Conservation (phyloP, 2,888 invertebrate genomes). For the Oscheius sp. region DNA sequence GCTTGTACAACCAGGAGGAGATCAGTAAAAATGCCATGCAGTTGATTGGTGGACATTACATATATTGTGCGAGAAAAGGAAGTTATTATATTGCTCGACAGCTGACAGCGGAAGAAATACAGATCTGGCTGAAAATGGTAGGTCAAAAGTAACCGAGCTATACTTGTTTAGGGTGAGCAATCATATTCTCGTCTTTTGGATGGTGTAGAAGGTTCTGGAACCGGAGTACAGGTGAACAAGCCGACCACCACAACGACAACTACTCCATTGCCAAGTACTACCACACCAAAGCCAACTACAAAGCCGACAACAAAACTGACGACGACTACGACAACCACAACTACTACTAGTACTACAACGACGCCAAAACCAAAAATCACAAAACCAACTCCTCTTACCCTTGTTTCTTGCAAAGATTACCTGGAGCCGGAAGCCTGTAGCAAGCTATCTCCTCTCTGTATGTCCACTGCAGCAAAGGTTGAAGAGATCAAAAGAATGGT, state of each 20-base stretch:
- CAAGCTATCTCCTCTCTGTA: constrained; percentile 2
- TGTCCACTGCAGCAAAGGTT: constrained; percentile 14
- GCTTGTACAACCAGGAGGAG: constrained; percentile 34
- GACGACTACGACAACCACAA: constrained; percentile 21
- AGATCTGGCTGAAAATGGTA: constrained; percentile 33
- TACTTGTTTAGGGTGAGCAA: constrained; percentile 12
- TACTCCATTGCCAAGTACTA: neutral
- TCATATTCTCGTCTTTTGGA: constrained; percentile 26
- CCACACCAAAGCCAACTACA: constrained; percentile 4
- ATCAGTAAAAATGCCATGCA: constrained; percentile 44
- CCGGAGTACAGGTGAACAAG: constrained; percentile 23
- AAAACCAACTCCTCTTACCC: neutral
- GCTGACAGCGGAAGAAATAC: constrained; percentile 37
- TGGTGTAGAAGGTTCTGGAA: constrained; percentile 40
- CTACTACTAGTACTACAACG: constrained; percentile 18
- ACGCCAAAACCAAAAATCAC: constrained; percentile 15
- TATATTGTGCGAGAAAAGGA: constrained; percentile 39
- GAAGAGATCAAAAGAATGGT: constrained; percentile 15
- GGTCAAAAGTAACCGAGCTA: neutral
- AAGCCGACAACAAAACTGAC: constrained; percentile 20
- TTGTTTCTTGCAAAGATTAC: constrained; percentile 1
- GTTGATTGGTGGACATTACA: constrained; percentile 31
- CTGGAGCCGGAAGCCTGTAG: constrained; percentile 10
- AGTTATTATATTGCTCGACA: constrained; percentile 27
- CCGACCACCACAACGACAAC: constrained; percentile 8